Conservation (phyloP, 2,113 vertebrate genomes). For the Urocitellus parryii region DNA sequence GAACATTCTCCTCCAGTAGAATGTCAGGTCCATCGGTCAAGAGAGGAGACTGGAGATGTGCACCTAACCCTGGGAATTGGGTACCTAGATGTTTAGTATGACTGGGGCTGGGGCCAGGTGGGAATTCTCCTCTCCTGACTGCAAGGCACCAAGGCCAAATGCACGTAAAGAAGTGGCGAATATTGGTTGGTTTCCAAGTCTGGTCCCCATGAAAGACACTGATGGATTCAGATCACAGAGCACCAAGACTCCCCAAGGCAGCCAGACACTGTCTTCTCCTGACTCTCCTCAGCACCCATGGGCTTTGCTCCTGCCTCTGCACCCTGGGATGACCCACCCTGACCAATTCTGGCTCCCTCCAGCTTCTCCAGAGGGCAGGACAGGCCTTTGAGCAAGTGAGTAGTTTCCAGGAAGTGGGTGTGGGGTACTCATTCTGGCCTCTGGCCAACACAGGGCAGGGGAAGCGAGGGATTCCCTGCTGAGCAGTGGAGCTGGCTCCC, state of each 20-base stretch:
- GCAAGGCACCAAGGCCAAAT: not conserved
- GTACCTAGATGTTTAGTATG: not conserved
- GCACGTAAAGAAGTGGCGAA: not conserved
- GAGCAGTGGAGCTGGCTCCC: not conserved
- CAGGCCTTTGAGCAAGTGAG: no score
- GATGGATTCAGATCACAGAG: not conserved
- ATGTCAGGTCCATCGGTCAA: not conserved
- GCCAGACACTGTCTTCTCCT: accelerated
- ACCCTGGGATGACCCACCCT: no score
- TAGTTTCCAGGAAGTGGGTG: no score
- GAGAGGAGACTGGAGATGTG: not conserved
- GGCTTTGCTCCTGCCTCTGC: no score
- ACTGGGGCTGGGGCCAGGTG: not conserved
- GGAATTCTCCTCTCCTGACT: not conserved
- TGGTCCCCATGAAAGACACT: not conserved
- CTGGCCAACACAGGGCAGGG: no score
- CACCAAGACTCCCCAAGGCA: not conserved
- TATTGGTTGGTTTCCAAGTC: not conserved
- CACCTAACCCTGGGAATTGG: not conserved
- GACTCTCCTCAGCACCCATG: no score
- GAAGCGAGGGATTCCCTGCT: not conserved
- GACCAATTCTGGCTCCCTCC: no score
- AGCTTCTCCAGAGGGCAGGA: no score
- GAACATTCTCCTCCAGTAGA: not conserved
- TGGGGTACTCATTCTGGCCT: no score